Conservation (phyloP, 2,113 vertebrate genomes). For the Cyprinus carpio region DNA sequence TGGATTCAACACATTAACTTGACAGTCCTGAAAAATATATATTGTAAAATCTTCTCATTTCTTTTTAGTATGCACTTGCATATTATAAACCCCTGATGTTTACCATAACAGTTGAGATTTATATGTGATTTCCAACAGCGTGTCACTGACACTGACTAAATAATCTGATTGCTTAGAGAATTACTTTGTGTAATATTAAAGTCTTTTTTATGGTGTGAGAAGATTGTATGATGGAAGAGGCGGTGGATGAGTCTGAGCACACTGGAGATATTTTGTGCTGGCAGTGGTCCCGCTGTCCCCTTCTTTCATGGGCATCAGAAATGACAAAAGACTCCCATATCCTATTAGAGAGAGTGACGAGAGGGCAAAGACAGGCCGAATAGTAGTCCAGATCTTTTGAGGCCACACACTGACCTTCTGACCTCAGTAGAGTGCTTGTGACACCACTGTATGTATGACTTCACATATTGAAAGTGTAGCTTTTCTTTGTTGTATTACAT, state of each 20-base stretch:
- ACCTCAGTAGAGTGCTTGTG: neutral
- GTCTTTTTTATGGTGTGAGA: neutral
- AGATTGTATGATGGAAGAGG: constrained; percentile 5
- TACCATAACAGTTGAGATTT: neutral
- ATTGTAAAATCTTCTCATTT: neutral
- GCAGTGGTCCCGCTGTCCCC: neutral
- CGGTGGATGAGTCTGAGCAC: neutral
- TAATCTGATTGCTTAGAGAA: neutral
- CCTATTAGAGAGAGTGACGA: neutral
- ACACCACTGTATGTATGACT: constrained; percentile 14
- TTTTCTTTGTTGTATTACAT: neutral
- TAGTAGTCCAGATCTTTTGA: constrained; percentile 2
- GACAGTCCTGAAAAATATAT: neutral
- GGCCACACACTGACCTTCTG: constrained; percentile 23
- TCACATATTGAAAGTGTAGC: neutral
- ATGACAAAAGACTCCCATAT: constrained; percentile 15
- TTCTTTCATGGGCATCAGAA: constrained; percentile 21
- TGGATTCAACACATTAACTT: neutral
- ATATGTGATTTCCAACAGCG: neutral
- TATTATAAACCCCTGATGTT: neutral
- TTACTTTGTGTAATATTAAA: neutral
- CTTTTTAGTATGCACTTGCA: neutral
- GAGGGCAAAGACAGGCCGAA: neutral
- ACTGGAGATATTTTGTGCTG: constrained; percentile 9
- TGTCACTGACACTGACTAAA: neutral